Percentiles rank a stretch among this genome's conserved stretches.
These are phyloP conservation scores for Oncopeltus fasciatus DNA, from an alignment of 1,140 invertebrate genomes.

Conservation along the genomic window DNA sequence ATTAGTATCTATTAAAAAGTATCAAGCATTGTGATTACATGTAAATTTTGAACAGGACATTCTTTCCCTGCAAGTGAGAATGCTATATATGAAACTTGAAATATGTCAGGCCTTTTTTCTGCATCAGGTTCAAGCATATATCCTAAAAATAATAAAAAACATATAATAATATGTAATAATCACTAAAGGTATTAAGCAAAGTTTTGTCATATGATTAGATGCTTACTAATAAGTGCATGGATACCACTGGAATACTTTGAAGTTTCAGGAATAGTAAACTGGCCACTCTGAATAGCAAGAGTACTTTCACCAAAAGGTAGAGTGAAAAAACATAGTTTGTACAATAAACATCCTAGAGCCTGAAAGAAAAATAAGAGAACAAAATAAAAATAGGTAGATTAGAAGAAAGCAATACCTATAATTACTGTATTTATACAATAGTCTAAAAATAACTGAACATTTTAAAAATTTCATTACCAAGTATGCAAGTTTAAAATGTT, in stretches of 20 bases:
- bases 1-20: not conserved
- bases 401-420: too few species aligned
- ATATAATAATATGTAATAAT: conserved; percentile 11
- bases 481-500: too few species aligned
- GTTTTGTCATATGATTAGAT: too few species aligned
- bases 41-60: conserved; percentile 68
- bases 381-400: too few species aligned
- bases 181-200: not conserved
- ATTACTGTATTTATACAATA: too few species aligned
- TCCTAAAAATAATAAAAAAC: conserved; percentile 35
- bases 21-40: conserved; percentile 39
- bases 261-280: conserved; percentile 74
- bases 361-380: conserved; percentile 31
- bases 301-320: conserved; percentile 88
- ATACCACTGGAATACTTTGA: conserved; percentile 53
- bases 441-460: too few species aligned
- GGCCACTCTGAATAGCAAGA: conserved; percentile 82
- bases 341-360: conserved; percentile 80
- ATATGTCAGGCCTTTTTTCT: conserved; percentile 74
- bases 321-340: conserved; percentile 83
- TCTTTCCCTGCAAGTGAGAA: conserved; percentile 59
- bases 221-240: conserved; percentile 38
- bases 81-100: conserved; percentile 67
- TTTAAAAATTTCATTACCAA: too few species aligned
- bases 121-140: conserved; percentile 76